Conservation (phyloP, 2,797 vertebrate species). For the Spinibarbus caldwelli region DNA sequence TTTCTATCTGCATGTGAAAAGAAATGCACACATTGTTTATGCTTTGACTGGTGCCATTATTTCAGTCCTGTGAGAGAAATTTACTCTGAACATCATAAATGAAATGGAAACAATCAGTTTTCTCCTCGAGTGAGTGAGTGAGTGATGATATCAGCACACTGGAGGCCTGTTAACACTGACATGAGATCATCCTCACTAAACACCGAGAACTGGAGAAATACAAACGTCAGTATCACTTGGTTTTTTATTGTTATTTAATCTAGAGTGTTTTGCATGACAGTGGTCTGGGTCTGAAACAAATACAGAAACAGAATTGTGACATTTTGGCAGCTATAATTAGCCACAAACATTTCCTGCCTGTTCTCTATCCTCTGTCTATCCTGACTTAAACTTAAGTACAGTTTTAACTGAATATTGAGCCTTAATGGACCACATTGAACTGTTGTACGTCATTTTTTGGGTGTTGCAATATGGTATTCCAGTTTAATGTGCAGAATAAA, state of each 20-base stretch:
- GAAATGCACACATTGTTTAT: slow-evolving; percentile 47
- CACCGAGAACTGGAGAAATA: neutral
- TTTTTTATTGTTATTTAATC: neutral
- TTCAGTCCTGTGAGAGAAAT: neutral
- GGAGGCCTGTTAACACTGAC: slow-evolving; percentile 1
- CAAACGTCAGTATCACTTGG: neutral
- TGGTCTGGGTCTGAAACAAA: neutral
- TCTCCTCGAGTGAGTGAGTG: neutral
- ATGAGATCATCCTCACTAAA: neutral
- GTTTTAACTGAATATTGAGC: neutral
- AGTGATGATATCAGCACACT: neutral
- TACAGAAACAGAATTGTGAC: neutral
- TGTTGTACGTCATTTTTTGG: no score
- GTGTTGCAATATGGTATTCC: no score
- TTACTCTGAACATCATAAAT: neutral
- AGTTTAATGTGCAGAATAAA: no score
- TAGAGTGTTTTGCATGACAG: neutral
- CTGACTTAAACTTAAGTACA: neutral
- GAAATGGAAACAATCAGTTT: slow-evolving; percentile 1
- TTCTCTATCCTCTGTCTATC: neutral
- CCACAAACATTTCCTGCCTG: neutral
- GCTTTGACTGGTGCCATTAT: slow-evolving; percentile 65
- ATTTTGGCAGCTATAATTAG: neutral
- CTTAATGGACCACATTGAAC: neutral
- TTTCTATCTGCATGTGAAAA: slow-evolving; percentile 78